These are phyloP conservation scores for Xestobium rufovillosum DNA, from an alignment of 2,888 invertebrate genomes.

Conservation along the genomic window DNA sequence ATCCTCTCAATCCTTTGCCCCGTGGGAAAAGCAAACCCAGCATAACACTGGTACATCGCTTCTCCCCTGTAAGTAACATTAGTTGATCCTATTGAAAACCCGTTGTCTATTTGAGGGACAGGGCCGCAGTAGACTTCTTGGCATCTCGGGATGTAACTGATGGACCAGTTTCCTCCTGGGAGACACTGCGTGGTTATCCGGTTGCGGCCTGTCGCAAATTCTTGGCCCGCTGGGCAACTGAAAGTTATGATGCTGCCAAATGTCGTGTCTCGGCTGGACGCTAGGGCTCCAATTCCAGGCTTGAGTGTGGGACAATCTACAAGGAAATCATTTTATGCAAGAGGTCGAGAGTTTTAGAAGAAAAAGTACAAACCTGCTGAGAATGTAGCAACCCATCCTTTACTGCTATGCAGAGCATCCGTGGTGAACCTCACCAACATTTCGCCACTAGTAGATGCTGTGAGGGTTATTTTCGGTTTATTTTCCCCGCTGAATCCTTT, in stretches of 20 bases:
- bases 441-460: constrained; percentile 88
- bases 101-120: constrained; percentile 96
- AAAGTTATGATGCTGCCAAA: constrained; percentile 85
- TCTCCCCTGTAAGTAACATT: constrained; percentile 91
- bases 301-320: constrained; percentile 78
- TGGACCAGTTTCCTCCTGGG: constrained; percentile 88
- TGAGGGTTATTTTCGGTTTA: constrained; percentile 78
- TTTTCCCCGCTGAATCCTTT: constrained; percentile 74
- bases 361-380: constrained; percentile 61
- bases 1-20: constrained; percentile 82
- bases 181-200: constrained; percentile 79
- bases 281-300: constrained; percentile 81
- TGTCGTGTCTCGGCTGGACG: constrained; percentile 85
- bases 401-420: constrained; percentile 76
- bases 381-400: constrained; percentile 84
- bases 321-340: constrained; percentile 20
- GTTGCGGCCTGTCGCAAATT: constrained; percentile 83
- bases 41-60: constrained; percentile 94
- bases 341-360: not conserved
- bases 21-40: constrained; percentile 89
- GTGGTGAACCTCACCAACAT: constrained; percentile 83
- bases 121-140: constrained; percentile 97
- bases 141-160: constrained; percentile 85
- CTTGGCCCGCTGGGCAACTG: constrained; percentile 88
- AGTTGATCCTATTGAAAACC: constrained; percentile 90